Conservation (phyloP, 2,113 vertebrate genomes). For the Romanogobio albipinnatus region DNA sequence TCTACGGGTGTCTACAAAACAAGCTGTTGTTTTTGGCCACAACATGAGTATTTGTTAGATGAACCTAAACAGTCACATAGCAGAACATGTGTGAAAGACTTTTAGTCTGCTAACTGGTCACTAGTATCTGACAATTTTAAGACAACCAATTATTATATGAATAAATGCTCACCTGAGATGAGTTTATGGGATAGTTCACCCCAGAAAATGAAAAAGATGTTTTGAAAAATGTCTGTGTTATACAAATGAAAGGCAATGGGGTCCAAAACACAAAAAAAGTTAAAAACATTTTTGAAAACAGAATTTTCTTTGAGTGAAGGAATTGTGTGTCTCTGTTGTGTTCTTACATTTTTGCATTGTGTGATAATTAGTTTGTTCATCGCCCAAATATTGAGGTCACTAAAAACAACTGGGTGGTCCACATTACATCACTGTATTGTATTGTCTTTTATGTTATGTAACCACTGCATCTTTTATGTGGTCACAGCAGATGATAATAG, state of each 20-base stretch:
- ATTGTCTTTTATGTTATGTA: neutral
- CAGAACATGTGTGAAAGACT: slow-evolving; percentile 8
- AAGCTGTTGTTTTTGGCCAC: slow-evolving; percentile 32
- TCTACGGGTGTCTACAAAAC: neutral
- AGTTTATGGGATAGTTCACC: slow-evolving; percentile 14
- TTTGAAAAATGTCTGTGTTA: neutral
- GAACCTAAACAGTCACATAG: neutral
- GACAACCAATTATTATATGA: neutral
- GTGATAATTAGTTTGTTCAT: neutral
- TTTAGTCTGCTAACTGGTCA: neutral
- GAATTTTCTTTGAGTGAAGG: too few species aligned
- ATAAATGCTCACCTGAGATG: slow-evolving; percentile 7
- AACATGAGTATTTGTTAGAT: neutral
- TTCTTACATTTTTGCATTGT: slow-evolving; percentile 2
- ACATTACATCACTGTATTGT: slow-evolving; percentile 27
- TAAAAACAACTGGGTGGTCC: neutral
- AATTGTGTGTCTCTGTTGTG: neutral
- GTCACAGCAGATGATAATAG: slow-evolving; percentile 18
- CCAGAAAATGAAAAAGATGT: neutral
- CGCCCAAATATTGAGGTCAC: slow-evolving; percentile 15
- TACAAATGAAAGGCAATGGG: neutral
- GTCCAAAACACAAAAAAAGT: neutral
- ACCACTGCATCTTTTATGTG: slow-evolving; percentile 4
- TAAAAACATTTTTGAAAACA: too few species aligned
- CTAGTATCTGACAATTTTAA: neutral